phyloP scores from a whole-genome alignment of 2,113 vertebrate species.

The Mesitornis unicolor region DNA sequence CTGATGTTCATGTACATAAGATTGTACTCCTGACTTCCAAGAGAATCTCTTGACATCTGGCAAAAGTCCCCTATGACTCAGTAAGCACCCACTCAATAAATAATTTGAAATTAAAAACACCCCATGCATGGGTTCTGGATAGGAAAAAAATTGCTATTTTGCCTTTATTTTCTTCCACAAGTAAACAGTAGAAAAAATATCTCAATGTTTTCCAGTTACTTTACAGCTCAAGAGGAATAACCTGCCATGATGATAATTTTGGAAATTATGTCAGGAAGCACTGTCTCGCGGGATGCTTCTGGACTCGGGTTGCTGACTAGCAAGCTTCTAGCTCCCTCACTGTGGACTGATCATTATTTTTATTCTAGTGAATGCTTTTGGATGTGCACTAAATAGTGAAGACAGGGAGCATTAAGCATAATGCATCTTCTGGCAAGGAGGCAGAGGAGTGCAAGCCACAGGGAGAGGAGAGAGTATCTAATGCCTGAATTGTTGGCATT shows the following conservation, averaged over 20 bases:
- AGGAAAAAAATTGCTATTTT: not conserved
- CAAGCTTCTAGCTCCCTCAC: not conserved
- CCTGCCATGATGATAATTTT: not conserved
- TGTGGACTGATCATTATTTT: not conserved
- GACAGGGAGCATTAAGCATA: not conserved
- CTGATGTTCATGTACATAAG: not conserved
- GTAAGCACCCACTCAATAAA: constrained; percentile 8
- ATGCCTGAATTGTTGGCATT: not conserved
- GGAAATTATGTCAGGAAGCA: not conserved
- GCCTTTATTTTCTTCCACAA: constrained; percentile 5
- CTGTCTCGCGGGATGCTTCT: not conserved
- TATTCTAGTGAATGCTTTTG: not conserved
- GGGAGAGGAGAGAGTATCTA: not conserved
- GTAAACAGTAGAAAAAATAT: not conserved
- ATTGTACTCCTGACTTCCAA: not conserved
- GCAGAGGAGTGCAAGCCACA: not conserved
- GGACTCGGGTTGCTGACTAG: not conserved
- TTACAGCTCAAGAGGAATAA: not conserved
- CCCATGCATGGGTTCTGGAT: not conserved
- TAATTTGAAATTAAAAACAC: constrained; percentile 12
- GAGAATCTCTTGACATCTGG: not conserved
- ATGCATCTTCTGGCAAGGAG: constrained; percentile 10
- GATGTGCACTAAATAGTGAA: not conserved
- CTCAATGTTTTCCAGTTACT: not conserved
- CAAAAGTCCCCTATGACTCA: not conserved